Conservation (phyloP, 2,113 vertebrate species). For the Stegostoma tigrinum region DNA sequence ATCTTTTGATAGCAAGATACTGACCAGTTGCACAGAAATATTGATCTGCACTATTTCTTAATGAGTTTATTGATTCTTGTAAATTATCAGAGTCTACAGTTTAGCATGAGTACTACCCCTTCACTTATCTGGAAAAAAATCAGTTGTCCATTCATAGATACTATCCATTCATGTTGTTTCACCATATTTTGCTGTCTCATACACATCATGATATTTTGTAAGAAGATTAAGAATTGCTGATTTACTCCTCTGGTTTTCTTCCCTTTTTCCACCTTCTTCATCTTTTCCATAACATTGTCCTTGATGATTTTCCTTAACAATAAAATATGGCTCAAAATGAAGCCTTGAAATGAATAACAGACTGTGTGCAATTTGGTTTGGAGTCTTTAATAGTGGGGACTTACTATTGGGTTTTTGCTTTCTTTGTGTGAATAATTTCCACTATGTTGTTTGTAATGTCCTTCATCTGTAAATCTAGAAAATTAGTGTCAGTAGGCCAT, state of each 20-base stretch:
- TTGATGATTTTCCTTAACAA: too few species aligned
- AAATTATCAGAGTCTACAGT: neutral
- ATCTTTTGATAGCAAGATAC: neutral
- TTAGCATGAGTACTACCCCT: neutral
- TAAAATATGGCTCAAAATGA: too few species aligned
- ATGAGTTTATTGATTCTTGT: conserved; percentile 17
- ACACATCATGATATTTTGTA: neutral
- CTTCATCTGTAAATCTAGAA: neutral
- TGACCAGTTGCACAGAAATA: neutral
- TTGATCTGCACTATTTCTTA: neutral
- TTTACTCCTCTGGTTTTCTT: neutral
- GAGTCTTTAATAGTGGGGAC: neutral
- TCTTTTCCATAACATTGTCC: too few species aligned
- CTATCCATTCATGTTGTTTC: neutral
- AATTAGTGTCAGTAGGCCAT: neutral
- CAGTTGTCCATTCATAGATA: neutral
- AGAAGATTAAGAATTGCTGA: neutral
- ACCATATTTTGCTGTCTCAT: neutral
- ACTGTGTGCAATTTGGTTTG: too few species aligned
- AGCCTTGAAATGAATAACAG: too few species aligned
- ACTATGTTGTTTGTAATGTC: neutral
- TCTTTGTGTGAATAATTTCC: neutral
- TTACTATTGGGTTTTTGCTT: neutral
- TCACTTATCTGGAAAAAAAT: neutral
- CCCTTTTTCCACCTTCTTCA: neutral